Conservation (phyloP, 2,113 vertebrate genomes). For the Numenius arquata region DNA sequence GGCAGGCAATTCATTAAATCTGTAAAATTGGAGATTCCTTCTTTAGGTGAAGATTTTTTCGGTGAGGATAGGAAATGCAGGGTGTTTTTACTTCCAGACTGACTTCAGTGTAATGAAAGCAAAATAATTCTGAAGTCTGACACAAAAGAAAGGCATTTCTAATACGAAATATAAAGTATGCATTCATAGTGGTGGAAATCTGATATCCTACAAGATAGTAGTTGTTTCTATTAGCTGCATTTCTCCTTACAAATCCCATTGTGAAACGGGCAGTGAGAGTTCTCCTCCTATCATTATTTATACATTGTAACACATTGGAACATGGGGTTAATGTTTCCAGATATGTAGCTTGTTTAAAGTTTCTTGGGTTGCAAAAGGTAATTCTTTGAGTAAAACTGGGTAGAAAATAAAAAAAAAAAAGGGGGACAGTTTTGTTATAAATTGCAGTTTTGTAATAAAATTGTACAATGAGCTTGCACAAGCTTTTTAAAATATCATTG, state of each 20-base stretch:
- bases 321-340: constrained; percentile 41
- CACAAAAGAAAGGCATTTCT: constrained; percentile 4
- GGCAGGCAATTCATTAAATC: not conserved
- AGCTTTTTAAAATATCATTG: constrained; percentile 99
- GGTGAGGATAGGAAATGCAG: not conserved
- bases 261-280: not conserved
- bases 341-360: constrained; percentile 19
- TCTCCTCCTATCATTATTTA: not conserved
- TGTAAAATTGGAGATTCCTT: not conserved
- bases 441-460: constrained; percentile 85
- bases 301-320: constrained; percentile 14
- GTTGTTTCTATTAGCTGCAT: constrained; percentile 5
- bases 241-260: constrained; percentile 12
- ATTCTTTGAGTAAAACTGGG: constrained; percentile 14
- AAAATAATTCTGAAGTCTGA: not conserved
- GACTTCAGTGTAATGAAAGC: not conserved
- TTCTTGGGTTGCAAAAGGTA: constrained; percentile 37
- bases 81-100: not conserved
- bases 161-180: not conserved
- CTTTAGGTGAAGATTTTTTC: not conserved
- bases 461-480: constrained; percentile 87
- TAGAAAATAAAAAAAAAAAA: constrained; percentile 74
- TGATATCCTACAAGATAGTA: not conserved
- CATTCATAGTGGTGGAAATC: not conserved
- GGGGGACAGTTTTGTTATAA: constrained; percentile 82